Base-by-base conservation (phyloP, 2,888 invertebrate genomes). In the Aspidiotus rigidus region DNA sequence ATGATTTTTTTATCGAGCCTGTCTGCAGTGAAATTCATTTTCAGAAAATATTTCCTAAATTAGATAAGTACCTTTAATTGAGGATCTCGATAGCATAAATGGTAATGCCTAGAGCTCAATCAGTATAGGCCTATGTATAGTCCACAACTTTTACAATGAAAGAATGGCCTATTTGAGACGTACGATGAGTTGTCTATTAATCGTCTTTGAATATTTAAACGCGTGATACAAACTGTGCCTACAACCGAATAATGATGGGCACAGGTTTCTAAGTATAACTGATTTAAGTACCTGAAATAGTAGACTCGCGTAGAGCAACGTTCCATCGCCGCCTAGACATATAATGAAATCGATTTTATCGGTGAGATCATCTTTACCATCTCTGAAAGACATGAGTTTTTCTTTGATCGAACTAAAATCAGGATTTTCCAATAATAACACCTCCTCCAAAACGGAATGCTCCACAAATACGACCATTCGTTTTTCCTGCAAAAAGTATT, bases 291-390 rank as follows among this genome's bases (percentile, higher is more conserved):
- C 83, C 80, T 84, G 91, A 77, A 97, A 97, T 60, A 97, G 81
- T 60, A 95, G 86, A 76, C 95, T 94, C 66, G 96, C 97, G 77
- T 97, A 95, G 11, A 97, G 80, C 16, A 97, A 81, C 0, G 97
- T 97, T n/a, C 97, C 97, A 78, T 97, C 97, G 11, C 97, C 97
- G 0, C 97, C 97, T 60, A 97, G 82, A 77, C 96, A 96, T 71
- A 97, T 89, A 75, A 97, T 95, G 77, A 97, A 95, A 80, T 97
- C 97, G 73, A 97, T 94, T 79, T 93, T 92, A 80, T 95, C 94
- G 13, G 94, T 94, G 71, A 97, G 84, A 79, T 95, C 93, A 78
- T 96, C 95, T 64, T 92, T 90, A 72, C 92, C 91, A 75, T 95
- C 93, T 72, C 87, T 84, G 78, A 81, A 84, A 6, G 92, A 92